Evolutionary conservation across 2,888 invertebrate species (phyloP).

Genomic region (Andricus curvator): DNA sequence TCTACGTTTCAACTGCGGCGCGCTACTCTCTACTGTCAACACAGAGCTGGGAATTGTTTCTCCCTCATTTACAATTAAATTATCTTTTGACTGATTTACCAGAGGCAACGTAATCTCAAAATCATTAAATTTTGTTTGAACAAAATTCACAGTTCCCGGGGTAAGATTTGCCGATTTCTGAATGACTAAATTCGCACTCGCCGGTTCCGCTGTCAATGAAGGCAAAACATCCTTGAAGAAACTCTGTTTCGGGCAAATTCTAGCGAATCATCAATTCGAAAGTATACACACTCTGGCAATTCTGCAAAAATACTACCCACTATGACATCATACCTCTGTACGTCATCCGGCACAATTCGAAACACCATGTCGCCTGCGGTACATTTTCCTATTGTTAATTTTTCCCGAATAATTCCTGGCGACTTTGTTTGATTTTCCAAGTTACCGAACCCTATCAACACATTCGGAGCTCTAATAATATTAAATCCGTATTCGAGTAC

Average conservation of each 20-base stretch:
- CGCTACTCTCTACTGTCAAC: no score
- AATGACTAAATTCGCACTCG: no score
- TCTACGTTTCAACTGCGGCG: neutral
- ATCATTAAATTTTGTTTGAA: no score
- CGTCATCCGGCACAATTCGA: conserved; percentile 3
- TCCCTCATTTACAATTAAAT: neutral
- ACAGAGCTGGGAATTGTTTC: neutral
- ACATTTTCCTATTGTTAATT: no score
- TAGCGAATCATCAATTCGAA: neutral
- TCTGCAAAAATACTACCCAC: conserved; percentile 10
- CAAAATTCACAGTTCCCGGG: no score
- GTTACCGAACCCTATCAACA: neutral
- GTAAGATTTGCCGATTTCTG: no score
- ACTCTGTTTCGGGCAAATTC: neutral
- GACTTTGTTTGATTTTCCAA: no score
- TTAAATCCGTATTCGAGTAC: conserved; percentile 38
- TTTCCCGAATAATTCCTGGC: no score
- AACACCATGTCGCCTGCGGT: neutral
- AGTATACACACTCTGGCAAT: neutral
- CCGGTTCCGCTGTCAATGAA: neutral
- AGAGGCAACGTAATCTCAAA: neutral
- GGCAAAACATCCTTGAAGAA: neutral
- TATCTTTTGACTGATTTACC: neutral
- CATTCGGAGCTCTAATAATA: conserved; percentile 19
- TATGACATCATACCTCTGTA: neutral